Conservation (phyloP, 2,113 vertebrate species). For the Damaliscus lunatus region DNA sequence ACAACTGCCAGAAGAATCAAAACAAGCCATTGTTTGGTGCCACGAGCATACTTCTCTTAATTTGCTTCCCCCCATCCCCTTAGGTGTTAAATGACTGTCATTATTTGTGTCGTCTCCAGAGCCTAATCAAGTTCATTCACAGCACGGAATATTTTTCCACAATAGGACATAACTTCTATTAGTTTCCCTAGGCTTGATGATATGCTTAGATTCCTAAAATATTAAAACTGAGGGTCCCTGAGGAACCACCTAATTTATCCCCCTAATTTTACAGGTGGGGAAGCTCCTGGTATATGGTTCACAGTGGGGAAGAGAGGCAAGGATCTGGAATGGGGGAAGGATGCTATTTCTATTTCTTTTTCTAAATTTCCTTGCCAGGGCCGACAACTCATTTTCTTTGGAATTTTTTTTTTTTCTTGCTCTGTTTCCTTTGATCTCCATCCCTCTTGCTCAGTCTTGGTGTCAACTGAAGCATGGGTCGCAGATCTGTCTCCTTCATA, state of each 20-base stretch:
- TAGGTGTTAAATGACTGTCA: conserved; percentile 27
- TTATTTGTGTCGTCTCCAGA: conserved; percentile 49
- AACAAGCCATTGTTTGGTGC: background rate
- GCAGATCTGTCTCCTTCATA: background rate
- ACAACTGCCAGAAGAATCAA: background rate
- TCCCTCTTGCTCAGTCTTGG: background rate
- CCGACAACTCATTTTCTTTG: conserved; percentile 1
- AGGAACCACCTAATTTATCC: background rate
- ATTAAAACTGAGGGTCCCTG: background rate
- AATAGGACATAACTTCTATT: background rate
- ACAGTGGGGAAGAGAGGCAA: background rate
- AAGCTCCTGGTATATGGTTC: background rate
- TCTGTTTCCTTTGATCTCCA: background rate
- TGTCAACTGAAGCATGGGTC: background rate
- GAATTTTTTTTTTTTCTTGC: background rate
- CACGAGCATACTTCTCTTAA: conserved; percentile 1
- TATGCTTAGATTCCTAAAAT: background rate
- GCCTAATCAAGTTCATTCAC: conserved; percentile 34
- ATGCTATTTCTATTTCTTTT: background rate
- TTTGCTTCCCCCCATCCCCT: background rate
- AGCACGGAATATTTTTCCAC: conserved; percentile 12
- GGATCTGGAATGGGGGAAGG: background rate
- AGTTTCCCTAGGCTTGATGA: background rate
- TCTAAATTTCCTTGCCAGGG: background rate
- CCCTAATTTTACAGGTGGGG: conserved; percentile 7